A percentile compares a stretch with the other conserved stretches of the same genome.
Evolutionary conservation across 2,888 invertebrate species (phyloP).

Genomic region (Tenthredo distinguenda): DNA sequence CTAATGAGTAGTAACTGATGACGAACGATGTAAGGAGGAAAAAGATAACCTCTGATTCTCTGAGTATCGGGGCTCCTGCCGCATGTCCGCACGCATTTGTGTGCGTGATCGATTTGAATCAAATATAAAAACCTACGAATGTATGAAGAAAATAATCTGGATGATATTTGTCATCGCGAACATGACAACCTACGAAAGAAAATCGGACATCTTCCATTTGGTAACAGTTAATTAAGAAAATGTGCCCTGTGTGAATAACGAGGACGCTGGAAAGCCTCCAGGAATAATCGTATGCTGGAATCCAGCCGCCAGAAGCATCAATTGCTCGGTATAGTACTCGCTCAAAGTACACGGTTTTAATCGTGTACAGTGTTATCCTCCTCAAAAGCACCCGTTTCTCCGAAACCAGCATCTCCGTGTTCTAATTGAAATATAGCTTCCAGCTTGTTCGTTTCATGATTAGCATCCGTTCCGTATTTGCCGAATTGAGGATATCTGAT

Average conservation of each 20-base stretch:
- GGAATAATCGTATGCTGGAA: background rate
- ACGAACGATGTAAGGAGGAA: background rate
- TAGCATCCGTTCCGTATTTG: background rate
- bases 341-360: background rate
- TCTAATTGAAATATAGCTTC: background rate
- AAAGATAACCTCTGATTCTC: background rate
- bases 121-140: background rate
- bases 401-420: background rate
- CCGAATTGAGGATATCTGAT: background rate
- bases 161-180: background rate
- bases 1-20: slow-evolving; percentile 25
- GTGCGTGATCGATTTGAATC: background rate
- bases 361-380: slow-evolving; percentile 15
- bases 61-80: background rate
- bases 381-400: background rate
- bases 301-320: background rate
- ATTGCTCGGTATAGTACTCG: slow-evolving; percentile 12
- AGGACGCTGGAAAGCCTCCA: background rate
- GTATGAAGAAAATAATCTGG: background rate
- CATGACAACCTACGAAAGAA: background rate
- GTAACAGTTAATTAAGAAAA: background rate
- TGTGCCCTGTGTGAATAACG: background rate
- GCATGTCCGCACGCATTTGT: background rate
- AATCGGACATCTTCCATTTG: background rate
- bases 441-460: slow-evolving; percentile 12